Percentiles rank a stretch among this genome's conserved stretches.
These are phyloP conservation scores for Andrena dorsata DNA, from an alignment of 2,888 invertebrate species.

Conservation along the genomic window DNA sequence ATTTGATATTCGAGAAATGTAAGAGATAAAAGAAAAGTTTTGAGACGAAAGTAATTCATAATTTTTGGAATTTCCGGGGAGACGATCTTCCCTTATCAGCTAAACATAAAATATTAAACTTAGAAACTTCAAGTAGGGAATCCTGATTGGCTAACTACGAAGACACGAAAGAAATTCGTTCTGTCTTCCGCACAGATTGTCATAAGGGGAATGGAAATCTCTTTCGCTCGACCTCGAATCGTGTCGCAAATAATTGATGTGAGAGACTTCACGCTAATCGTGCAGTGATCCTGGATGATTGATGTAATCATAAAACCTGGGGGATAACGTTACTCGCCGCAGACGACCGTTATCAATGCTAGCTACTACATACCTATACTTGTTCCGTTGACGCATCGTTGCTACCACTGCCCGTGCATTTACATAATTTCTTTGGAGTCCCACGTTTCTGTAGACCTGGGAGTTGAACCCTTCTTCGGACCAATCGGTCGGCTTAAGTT, in stretches of 20 bases:
- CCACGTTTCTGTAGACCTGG: not conserved
- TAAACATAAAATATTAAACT: too few relatives aligned
- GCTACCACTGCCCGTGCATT: not conserved
- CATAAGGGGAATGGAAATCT: conserved; percentile 3
- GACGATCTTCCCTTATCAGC: too few relatives aligned
- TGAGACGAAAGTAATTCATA: too few relatives aligned
- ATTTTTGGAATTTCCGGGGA: too few relatives aligned
- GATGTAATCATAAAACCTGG: conserved; percentile 31
- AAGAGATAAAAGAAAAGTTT: too few relatives aligned
- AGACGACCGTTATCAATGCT: conserved; percentile 26
- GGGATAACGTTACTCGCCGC: conserved; percentile 13
- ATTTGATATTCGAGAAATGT: too few relatives aligned
- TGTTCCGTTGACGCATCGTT: not conserved
- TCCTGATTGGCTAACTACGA: too few relatives aligned
- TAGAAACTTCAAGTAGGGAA: too few relatives aligned
- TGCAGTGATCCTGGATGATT: conserved; percentile 37
- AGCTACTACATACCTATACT: too few relatives aligned
- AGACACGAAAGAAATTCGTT: too few relatives aligned
- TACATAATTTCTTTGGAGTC: not conserved
- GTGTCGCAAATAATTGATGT: conserved; percentile 48
- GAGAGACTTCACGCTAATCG: conserved; percentile 34
- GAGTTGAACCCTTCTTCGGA: not conserved
- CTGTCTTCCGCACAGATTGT: not conserved
- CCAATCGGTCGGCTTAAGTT: too few relatives aligned
- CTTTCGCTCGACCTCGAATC: conserved; percentile 23